These are phyloP conservation scores for Aradophagus sp. DNA, from an alignment of 1,140 invertebrate genomes.

Conservation along the genomic window DNA sequence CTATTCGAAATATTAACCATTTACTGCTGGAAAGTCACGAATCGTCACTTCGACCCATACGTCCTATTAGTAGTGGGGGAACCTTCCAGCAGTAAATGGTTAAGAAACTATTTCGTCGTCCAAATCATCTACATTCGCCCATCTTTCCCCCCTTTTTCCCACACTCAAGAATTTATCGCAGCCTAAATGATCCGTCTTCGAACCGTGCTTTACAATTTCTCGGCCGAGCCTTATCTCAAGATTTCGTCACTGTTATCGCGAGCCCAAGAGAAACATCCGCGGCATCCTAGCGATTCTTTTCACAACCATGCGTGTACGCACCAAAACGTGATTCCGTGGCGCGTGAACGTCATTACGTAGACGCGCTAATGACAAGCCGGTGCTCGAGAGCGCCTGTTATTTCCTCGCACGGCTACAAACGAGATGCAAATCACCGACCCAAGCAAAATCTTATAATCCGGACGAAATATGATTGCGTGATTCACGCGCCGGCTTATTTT, in stretches of 20 bases:
- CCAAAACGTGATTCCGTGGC: conserved; percentile 31
- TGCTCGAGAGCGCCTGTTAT: conserved; percentile 33
- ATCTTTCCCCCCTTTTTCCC: too few relatives aligned
- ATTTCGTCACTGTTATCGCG: conserved; percentile 9
- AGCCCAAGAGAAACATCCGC: conserved; percentile 18
- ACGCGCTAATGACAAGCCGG: conserved; percentile 66
- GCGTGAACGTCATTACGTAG: conserved; percentile 61
- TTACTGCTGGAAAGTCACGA: too few relatives aligned
- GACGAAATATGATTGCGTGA: conserved; percentile 18
- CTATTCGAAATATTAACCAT: too few relatives aligned
- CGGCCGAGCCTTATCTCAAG: conserved; percentile 18
- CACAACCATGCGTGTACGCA: conserved; percentile 8
- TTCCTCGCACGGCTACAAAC: conserved; percentile 45
- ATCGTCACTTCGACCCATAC: too few relatives aligned
- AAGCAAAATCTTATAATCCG: conserved; percentile 40
- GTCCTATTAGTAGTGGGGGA: too few relatives aligned
- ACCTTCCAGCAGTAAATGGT: too few relatives aligned
- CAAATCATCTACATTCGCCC: too few relatives aligned
- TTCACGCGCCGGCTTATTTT: conserved; percentile 6
- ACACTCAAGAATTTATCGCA: too few relatives aligned
- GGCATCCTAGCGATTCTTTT: conserved; percentile 16
- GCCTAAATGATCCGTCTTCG: too few relatives aligned
- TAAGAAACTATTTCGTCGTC: too few relatives aligned
- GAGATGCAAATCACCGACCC: conserved; percentile 43
- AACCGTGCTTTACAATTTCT: too few relatives aligned